A percentile compares a stretch with the other conserved stretches of the same genome.
Conservation (phyloP, 2,113 vertebrate genomes). For the Hippocampus abdominalis region DNA sequence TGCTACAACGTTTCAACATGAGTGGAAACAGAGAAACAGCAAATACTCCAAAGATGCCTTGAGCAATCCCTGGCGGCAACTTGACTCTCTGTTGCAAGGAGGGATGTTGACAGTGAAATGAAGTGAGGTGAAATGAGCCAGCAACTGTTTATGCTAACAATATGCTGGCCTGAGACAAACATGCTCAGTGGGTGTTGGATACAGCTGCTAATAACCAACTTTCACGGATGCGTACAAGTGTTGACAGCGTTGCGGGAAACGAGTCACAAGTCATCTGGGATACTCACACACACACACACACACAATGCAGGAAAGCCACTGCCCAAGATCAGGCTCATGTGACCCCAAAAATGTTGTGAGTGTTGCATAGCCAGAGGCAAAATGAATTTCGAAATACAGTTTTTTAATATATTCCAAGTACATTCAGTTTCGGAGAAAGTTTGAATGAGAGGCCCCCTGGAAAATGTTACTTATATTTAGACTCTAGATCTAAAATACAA, state of each 20-base stretch:
- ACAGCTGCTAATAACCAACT: background rate
- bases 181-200: background rate
- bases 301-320: background rate
- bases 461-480: background rate
- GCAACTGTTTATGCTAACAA: slow-evolving; percentile 38
- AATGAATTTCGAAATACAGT: background rate
- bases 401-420: background rate
- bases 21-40: too few species aligned
- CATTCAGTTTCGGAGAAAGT: background rate
- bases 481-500: background rate
- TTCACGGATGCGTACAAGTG: background rate
- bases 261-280: background rate
- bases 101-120: slow-evolving; percentile 30
- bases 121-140: slow-evolving; percentile 28
- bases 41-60: too few species aligned
- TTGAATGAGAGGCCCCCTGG: background rate
- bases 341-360: background rate
- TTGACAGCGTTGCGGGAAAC: background rate
- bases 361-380: background rate
- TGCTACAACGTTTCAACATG: too few species aligned
- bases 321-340: background rate
- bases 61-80: too few species aligned
- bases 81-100: slow-evolving; percentile 1
- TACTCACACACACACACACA: background rate
- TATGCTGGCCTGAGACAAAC: background rate